Conservation (phyloP, 30 jellyfish, hydroid and myxozoan species). For the Aurelia sp. region DNA sequence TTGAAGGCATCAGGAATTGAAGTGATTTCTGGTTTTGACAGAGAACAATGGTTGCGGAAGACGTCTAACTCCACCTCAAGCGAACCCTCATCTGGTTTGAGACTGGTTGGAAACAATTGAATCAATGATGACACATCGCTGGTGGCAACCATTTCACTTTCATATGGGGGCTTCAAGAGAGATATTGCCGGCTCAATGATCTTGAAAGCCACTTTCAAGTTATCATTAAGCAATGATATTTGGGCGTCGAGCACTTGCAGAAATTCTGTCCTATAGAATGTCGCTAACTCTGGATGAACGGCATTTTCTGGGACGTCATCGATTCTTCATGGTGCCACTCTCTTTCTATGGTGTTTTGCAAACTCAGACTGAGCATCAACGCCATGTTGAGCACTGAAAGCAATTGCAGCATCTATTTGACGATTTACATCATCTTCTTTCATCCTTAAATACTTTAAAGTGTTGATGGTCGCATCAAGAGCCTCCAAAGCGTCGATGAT, state of each 20-base stretch:
- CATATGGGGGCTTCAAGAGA: constrained; percentile 53
- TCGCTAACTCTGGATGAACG: background rate
- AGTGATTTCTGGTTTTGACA: no score
- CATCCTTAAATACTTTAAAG: constrained; percentile 26
- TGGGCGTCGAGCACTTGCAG: constrained; percentile 50
- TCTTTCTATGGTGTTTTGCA: constrained; percentile 62
- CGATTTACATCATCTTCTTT: constrained; percentile 23
- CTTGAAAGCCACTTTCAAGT: no score
- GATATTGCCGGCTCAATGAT: no score
- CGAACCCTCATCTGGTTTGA: constrained; percentile 46
- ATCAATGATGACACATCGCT: constrained; percentile 43
- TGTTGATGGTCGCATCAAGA: constrained; percentile 39
- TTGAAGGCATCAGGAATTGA: no score
- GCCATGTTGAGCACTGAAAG: constrained; percentile 46
- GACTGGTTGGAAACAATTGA: constrained; percentile 17
- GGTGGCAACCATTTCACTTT: constrained; percentile 25
- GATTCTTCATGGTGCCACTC: constrained; percentile 30
- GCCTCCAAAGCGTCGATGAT: constrained; percentile 44
- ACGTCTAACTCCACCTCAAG: constrained; percentile 6
- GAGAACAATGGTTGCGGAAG: no score
- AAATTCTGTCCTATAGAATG: constrained; percentile 19
- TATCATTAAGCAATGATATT: background rate
- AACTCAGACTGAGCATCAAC: constrained; percentile 54
- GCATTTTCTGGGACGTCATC: constrained; percentile 60
- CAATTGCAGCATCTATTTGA: constrained; percentile 56